Evolutionary conservation across 2,797 vertebrate genomes (phyloP).

Genomic region (Pteropus rufus): DNA sequence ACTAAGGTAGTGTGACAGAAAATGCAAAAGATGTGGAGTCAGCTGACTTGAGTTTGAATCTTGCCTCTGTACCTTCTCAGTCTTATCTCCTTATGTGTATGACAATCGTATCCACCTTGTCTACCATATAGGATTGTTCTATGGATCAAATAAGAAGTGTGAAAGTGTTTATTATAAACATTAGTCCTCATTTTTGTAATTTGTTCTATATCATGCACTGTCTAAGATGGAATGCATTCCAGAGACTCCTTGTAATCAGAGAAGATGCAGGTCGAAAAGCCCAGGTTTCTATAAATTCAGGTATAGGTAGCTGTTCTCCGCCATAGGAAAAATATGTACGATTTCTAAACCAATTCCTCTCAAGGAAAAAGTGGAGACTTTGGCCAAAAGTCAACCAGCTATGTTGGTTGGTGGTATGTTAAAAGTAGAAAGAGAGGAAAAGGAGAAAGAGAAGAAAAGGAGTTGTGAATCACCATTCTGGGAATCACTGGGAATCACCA

Average conservation of each 20-base stretch:
- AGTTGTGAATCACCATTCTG: too few relatives aligned
- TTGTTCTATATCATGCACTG: not conserved
- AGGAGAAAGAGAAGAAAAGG: not conserved
- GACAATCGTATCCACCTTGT: not conserved
- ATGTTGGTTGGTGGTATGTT: not conserved
- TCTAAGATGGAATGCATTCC: not conserved
- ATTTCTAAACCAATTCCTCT: conserved; percentile 2
- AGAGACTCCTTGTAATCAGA: not conserved
- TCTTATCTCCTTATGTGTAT: not conserved
- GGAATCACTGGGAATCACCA: not conserved
- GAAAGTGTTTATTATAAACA: not conserved
- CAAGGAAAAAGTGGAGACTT: not conserved
- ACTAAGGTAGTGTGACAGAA: not conserved
- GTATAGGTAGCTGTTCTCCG: not conserved
- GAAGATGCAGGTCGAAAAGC: not conserved
- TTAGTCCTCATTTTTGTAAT: not conserved
- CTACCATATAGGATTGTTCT: not conserved
- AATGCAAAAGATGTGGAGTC: not conserved
- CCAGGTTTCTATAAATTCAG: not conserved
- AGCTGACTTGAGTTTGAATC: not conserved
- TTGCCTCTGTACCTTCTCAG: not conserved
- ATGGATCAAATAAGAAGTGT: not conserved
- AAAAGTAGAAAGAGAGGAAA: not conserved
- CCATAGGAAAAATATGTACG: not conserved
- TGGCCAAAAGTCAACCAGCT: not conserved